Evolutionary conservation across 2,888 invertebrate genomes (phyloP).

Genomic region (Drosophila nigricruria): DNA sequence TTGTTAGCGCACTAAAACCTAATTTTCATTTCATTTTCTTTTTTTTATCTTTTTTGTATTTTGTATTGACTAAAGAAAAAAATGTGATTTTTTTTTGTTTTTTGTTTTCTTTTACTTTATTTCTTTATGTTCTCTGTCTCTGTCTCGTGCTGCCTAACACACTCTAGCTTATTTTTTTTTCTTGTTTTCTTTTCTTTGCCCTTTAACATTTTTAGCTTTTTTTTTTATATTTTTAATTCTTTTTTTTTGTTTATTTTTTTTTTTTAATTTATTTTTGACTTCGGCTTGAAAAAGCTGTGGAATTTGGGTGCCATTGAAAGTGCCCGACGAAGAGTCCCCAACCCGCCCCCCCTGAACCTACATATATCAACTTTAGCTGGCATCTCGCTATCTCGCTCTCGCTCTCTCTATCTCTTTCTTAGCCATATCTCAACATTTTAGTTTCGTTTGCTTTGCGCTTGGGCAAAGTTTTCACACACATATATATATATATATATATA

Average conservation of each 20-base stretch:
- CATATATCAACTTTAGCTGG: constrained; percentile 33
- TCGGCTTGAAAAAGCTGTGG: constrained; percentile 47
- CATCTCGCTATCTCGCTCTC: constrained; percentile 10
- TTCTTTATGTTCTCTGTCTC: constrained; percentile 8
- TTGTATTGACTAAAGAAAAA: constrained; percentile 69
- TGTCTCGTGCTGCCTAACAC: constrained; percentile 20
- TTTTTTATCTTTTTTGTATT: neutral
- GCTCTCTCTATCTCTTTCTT: neutral
- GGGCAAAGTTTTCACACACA: constrained; percentile 32
- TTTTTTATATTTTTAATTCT: neutral
- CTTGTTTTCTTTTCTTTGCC: neutral
- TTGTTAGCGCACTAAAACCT: constrained; percentile 58
- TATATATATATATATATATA: neutral
- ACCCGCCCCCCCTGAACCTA: constrained; percentile 26
- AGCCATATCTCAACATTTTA: constrained; percentile 35
- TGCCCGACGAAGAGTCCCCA: constrained; percentile 35
- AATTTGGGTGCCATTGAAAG: constrained; percentile 37
- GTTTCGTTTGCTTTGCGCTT: constrained; percentile 39
- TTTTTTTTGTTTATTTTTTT: neutral
- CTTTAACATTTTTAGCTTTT: neutral
- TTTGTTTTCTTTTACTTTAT: neutral
- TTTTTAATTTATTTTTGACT: constrained; percentile 12
- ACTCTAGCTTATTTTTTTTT: constrained; percentile 8
- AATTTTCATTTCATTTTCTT: constrained; percentile 36
- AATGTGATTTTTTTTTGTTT: constrained; percentile 31